Base-by-base conservation (phyloP, 2,797 vertebrate species). In the Eulemur albifrons region DNA sequence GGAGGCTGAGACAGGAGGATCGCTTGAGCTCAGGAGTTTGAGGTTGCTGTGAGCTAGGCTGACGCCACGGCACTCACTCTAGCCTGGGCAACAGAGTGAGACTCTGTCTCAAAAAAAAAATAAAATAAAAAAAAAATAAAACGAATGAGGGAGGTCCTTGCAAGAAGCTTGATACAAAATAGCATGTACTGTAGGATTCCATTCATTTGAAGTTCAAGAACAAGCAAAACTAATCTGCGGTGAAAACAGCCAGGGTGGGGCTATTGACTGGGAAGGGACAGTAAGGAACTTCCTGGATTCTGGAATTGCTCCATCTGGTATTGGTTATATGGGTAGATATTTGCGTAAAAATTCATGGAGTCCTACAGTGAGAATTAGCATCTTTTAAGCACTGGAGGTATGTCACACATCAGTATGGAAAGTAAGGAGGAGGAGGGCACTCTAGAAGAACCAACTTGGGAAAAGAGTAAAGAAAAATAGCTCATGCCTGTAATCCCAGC, bases 141-240 rank as follows among this genome's bases (percentile, higher is more conserved):
- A n/a, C 86, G 70, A 83, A 81, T 15, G 67, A 84, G 40, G 61
- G 77, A 61, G 12, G 21, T 72, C 54, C 84, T 70, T 90, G 40
- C 54, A 76, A 91, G 59, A 72, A 80, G 59, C 59, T 65, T 54
- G 85, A 88, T 69, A 90, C 32, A 84, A 93, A 92, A 79, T 70
- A 57, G 63, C 45, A 27, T 27, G 21, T 7, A 40, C 11, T 27
- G 30, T n/a, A 84, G 45, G 43, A 72, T 72, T 77, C 67, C 21
- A 54, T 48, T 83, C 54, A 90, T 40, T 21, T 9, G 45, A 86
- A 69, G 21, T 82, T 94, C 45, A 82, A 69, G 72, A 85, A 59
- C 25, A 65, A 88, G 67, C 52, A 48, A 67, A 90, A 63, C 1
- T 4, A 83, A 89, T 21, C 17, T 1, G 15, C 9, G 21, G 75